Conservation (phyloP, 2,113 vertebrate species). For the Strigops habroptila region DNA sequence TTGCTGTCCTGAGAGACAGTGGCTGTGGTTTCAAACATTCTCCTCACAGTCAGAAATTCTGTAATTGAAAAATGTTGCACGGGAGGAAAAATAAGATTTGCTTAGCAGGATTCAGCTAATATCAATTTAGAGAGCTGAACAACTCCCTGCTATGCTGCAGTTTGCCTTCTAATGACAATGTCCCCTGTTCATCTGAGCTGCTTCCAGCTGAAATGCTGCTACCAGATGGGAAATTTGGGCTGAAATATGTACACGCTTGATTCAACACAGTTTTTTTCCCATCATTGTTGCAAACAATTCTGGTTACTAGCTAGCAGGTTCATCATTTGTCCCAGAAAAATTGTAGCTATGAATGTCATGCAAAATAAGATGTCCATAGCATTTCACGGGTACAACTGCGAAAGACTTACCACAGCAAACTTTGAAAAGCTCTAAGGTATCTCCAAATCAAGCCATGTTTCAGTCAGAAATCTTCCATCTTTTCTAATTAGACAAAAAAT, state of each 20-base stretch:
- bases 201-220: slow-evolving; percentile 9
- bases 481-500: neutral
- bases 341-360: neutral
- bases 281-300: neutral
- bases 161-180: neutral
- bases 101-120: neutral
- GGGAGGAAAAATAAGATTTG: neutral
- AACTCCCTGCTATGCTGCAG: neutral
- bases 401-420: neutral
- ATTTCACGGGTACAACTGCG: neutral
- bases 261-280: neutral
- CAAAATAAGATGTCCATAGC: neutral
- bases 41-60: neutral
- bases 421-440: neutral
- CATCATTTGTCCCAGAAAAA: neutral
- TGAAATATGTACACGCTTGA: neutral
- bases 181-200: neutral
- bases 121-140: neutral
- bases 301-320: neutral
- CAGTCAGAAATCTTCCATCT: neutral
- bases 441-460: neutral
- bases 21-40: neutral
- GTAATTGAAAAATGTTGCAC: slow-evolving; percentile 38
- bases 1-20: neutral
- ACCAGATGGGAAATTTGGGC: slow-evolving; percentile 17